Conservation (phyloP, 1,140 invertebrate genomes). For the Aplysia californica region DNA sequence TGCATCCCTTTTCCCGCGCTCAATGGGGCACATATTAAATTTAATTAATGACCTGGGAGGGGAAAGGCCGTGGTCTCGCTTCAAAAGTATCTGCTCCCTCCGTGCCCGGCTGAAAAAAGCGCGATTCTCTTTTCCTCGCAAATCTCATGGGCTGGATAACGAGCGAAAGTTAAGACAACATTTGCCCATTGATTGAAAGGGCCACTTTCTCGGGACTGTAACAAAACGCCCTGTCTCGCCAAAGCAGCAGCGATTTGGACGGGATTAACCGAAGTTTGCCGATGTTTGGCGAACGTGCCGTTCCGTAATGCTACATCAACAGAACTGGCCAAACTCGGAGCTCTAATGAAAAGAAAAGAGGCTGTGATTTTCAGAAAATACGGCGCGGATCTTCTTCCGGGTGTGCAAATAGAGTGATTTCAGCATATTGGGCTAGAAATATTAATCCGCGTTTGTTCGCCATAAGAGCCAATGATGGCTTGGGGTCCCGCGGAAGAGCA, state of each 20-base stretch:
- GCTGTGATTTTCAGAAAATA: slow-evolving; percentile 27
- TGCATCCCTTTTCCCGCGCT: not conserved
- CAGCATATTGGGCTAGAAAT: slow-evolving; percentile 20
- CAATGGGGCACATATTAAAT: not conserved
- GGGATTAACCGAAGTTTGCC: slow-evolving; percentile 31
- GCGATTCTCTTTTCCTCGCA: slow-evolving; percentile 3
- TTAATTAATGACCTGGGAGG: not conserved
- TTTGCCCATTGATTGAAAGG: slow-evolving; percentile 25
- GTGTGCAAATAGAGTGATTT: slow-evolving; percentile 8
- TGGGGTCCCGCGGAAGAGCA: slow-evolving; percentile 5
- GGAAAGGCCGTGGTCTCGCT: not conserved
- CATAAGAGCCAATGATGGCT: slow-evolving; percentile 12
- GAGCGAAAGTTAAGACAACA: slow-evolving; percentile 31
- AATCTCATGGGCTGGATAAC: slow-evolving; percentile 26
- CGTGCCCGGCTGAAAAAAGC: not conserved
- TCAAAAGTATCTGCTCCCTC: not conserved
- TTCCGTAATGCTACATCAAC: slow-evolving; percentile 26
- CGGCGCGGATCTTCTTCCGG: slow-evolving; percentile 2
- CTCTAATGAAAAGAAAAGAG: slow-evolving; percentile 20
- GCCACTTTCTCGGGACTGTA: slow-evolving; percentile 19
- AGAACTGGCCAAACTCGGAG: slow-evolving; percentile 11
- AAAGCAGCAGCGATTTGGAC: slow-evolving; percentile 26
- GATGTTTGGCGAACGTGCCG: slow-evolving; percentile 25
- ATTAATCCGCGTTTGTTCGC: slow-evolving; percentile 29
- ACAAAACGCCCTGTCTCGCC: slow-evolving; percentile 19